These are phyloP conservation scores for Serinus canaria DNA, from an alignment of 2,113 vertebrate genomes.

Conservation along the genomic window DNA sequence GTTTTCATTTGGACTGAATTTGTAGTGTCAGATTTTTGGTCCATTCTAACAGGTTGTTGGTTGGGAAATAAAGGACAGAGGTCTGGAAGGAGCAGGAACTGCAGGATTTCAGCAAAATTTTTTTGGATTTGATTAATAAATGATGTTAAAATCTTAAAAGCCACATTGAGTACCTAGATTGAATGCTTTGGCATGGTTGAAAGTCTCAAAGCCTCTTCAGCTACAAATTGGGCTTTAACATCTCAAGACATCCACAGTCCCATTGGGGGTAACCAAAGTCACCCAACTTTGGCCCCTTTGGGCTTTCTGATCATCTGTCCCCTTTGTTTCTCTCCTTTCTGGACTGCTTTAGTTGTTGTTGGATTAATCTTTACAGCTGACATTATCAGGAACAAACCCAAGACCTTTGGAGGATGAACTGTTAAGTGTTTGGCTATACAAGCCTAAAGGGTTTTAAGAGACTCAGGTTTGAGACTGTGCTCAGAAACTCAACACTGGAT, in stretches of 20 bases:
- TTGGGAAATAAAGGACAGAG: neutral
- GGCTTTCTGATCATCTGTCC: neutral
- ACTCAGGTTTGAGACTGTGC: neutral
- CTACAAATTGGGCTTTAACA: neutral
- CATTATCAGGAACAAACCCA: neutral
- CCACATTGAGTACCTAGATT: neutral
- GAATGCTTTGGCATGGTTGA: neutral
- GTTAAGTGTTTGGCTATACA: neutral
- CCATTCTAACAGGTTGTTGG: neutral
- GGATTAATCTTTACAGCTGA: neutral
- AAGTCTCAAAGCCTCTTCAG: neutral
- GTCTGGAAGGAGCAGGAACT: neutral
- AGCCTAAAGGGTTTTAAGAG: neutral
- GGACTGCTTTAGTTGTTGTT: neutral
- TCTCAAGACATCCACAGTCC: neutral
- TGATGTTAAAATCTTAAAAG: neutral
- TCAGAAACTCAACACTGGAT: neutral
- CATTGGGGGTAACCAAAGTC: rapidly evolving
- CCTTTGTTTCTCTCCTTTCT: neutral
- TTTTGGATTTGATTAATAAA: neutral
- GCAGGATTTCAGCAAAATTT: neutral
- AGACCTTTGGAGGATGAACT: neutral
- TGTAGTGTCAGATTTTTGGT: neutral
- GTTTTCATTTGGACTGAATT: neutral
- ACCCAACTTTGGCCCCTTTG: neutral